A percentile compares a stretch with the other conserved stretches of the same genome.
Conservation (phyloP, 2,113 vertebrate genomes). For the Anoplopoma fimbria region DNA sequence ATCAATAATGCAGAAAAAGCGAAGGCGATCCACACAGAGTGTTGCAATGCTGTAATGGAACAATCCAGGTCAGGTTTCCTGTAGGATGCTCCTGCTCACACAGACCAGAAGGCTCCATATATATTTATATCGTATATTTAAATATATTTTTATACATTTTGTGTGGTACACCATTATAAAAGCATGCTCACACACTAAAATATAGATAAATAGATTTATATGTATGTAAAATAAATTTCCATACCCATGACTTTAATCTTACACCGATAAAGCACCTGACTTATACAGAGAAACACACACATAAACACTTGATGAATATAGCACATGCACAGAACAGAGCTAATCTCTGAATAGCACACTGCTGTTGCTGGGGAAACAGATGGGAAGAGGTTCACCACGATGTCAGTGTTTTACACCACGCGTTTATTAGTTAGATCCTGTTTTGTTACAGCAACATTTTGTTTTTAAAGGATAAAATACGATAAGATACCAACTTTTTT, state of each 20-base stretch:
- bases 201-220: not conserved
- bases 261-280: not conserved
- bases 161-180: not conserved
- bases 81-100: constrained; percentile 12
- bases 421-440: not conserved
- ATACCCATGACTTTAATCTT: not conserved
- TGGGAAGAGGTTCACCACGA: constrained; percentile 1
- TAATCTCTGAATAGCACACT: constrained; percentile 38
- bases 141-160: constrained; percentile 10
- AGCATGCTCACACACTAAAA: not conserved
- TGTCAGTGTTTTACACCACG: constrained; percentile 2
- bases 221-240: not conserved
- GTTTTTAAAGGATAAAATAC: not conserved
- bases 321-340: not conserved
- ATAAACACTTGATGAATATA: constrained; percentile 8
- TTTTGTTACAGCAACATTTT: not conserved
- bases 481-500: not conserved
- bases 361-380: constrained; percentile 50
- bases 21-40: constrained; percentile 66
- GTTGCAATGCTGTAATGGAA: constrained; percentile 79
- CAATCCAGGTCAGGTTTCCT: constrained; percentile 77
- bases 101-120: constrained; percentile 30
- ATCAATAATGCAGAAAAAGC: constrained; percentile 77
- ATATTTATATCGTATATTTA: constrained; percentile 28
- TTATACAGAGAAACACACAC: not conserved